phyloP scores from a whole-genome alignment of 1,140 invertebrate genomes.

The Drosophila saltans region DNA sequence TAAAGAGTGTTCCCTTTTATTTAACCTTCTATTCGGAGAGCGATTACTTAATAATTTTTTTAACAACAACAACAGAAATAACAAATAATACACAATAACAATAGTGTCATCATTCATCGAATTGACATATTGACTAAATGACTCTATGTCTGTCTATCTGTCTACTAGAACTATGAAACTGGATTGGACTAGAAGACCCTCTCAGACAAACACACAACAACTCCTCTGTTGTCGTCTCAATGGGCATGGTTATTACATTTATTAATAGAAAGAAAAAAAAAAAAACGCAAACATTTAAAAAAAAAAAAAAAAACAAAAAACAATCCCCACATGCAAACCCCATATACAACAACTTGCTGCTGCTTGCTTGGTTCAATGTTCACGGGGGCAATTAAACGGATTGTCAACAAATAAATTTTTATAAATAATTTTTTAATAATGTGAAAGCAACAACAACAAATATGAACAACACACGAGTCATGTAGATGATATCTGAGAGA shows the following conservation, averaged over 20 bases:
- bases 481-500: conserved; percentile 7
- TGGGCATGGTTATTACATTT: conserved; percentile 39
- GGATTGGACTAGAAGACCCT: not conserved
- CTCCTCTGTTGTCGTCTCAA: too few relatives aligned
- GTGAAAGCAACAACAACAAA: conserved; percentile 10
- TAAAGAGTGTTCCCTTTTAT: conserved; percentile 15
- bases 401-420: conserved; percentile 67
- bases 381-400: conserved; percentile 62
- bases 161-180: not conserved
- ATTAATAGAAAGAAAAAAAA: conserved; percentile 48
- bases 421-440: conserved; percentile 49
- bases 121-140: conserved; percentile 46
- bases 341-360: conserved; percentile 3
- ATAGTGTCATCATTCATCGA: conserved; percentile 19
- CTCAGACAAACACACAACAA: not conserved
- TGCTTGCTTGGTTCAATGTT: not conserved
- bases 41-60: conserved; percentile 31
- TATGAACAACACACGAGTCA: conserved; percentile 12
- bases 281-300: conserved; percentile 16
- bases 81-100: conserved; percentile 17
- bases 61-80: not conserved
- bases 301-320: conserved; percentile 10
- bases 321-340: conserved; percentile 47
- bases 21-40: conserved; percentile 10
- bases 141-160: conserved; percentile 6